Evolutionary conservation across 2,797 vertebrate genomes (phyloP), one percentile per base, ranked within the genome.

Genomic region (Crocodylus rhombifer): DNA sequence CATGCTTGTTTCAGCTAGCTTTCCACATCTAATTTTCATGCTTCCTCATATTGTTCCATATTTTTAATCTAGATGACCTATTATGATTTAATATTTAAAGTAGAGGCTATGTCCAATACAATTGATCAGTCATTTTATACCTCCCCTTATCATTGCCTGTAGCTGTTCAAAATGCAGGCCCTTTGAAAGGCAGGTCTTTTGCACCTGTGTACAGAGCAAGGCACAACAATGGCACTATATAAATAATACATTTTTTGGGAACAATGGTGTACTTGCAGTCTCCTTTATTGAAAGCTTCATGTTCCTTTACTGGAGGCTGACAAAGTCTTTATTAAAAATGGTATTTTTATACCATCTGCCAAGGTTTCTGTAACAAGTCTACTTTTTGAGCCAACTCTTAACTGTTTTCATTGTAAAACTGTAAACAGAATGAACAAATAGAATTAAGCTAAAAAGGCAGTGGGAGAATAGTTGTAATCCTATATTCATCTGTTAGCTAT

Each of bases 1-100:
- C 62, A 36, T 84, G 77, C 80, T 95, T 91, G 80, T 96, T 97
- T 96, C 86, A 88, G 90, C 90, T 86, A 79, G 58, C 88, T 91
- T 93, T 93, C 33, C 76, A 82, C 82, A 16, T 20, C 57, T 83
- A 57, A 80, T 96, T 25, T 96, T 94, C 77, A 86, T 90, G 85
- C 84, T 85, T 23, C 51, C 30, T 55, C 60, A 61, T 78, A 23
- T 28, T 21, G 33, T 58, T 92, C 30, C 56, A 14, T 92, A 87
- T 63, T 88, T 91, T 93, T 96, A 93, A 97, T 95, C 88, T 89
- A 93, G 91, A 21, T 64, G 26, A 86, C 10, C 42, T 88, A 92
- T 90, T 87, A 78, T 42, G 85, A 36, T 90, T 88, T 92, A 90
- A 81, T 96, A 95, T 89, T 67, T 77, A 90, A 93, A 83, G n/a